These are phyloP conservation scores for Apogon hyalosoma DNA, from an alignment of 2,797 vertebrate species.

Conservation along the genomic window DNA sequence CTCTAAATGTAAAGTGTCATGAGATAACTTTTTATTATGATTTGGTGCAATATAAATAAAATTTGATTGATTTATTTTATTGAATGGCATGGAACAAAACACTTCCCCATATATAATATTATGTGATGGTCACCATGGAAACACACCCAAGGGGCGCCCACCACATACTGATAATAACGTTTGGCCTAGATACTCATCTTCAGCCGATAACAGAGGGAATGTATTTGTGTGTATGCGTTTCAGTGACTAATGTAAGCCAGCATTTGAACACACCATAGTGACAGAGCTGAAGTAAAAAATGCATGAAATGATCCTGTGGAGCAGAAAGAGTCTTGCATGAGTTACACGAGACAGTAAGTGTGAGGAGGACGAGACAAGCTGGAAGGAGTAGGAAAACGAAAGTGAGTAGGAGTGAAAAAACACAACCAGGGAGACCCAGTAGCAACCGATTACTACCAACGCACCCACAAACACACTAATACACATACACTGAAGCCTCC, in stretches of 20 bases:
- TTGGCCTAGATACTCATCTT: constrained; percentile 80
- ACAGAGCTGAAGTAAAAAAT: constrained; percentile 71
- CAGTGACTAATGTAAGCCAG: constrained; percentile 69
- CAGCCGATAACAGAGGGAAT: constrained; percentile 63
- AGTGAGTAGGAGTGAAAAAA: constrained; percentile 44
- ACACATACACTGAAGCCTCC: constrained; percentile 4
- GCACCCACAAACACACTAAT: constrained; percentile 10
- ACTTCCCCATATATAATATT: constrained; percentile 70
- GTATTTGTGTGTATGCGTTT: constrained; percentile 41
- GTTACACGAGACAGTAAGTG: constrained; percentile 64
- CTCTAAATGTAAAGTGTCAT: too few species aligned
- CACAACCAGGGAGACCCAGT: constrained; percentile 57
- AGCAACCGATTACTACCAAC: constrained; percentile 52
- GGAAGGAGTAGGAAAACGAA: constrained; percentile 47
- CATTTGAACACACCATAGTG: constrained; percentile 62
- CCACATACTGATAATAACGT: constrained; percentile 75
- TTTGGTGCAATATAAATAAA: too few species aligned
- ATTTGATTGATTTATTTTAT: too few species aligned
- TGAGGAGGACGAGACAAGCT: constrained; percentile 62
- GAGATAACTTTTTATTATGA: too few species aligned
- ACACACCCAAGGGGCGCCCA: constrained; percentile 69
- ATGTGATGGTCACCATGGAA: constrained; percentile 82
- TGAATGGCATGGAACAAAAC: constrained; percentile 47
- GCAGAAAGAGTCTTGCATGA: constrained; percentile 73
- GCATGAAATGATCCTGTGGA: constrained; percentile 74